phyloP scores from a whole-genome alignment of 2,797 vertebrate species.

The Aythya fuligula region DNA sequence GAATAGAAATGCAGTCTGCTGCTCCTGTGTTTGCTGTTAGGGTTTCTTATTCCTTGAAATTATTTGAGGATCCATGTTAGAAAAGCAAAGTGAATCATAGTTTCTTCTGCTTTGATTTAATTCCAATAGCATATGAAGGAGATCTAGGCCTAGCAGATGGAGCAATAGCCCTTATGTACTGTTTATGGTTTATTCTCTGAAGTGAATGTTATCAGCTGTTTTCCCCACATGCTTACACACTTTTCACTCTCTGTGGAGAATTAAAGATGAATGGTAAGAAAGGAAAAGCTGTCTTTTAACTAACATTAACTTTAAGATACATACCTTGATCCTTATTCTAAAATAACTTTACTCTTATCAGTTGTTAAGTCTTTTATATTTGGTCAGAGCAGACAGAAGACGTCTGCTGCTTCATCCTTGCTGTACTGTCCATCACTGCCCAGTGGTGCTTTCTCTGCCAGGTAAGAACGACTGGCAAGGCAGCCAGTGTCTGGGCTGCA shows the following conservation, averaged over 20 bases:
- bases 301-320: background rate
- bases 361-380: background rate
- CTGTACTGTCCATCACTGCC: fast-evolving
- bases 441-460: background rate
- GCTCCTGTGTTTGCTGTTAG: background rate
- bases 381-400: background rate
- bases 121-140: background rate
- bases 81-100: background rate
- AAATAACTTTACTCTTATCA: background rate
- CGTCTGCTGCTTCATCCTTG: background rate
- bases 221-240: background rate
- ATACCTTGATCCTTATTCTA: background rate
- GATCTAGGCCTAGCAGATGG: background rate
- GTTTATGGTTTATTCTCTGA: background rate
- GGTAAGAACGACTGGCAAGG: background rate
- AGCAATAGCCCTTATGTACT: background rate
- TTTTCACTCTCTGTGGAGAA: background rate
- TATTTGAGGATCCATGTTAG: background rate
- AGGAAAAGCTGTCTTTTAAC: background rate
- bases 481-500: background rate
- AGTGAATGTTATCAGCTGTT: background rate
- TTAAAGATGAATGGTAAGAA: background rate
- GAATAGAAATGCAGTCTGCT: background rate
- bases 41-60: background rate
- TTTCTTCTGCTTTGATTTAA: background rate